Evolutionary conservation across 2,888 invertebrate species (phyloP).

Genomic region (Morpho deidamia): DNA sequence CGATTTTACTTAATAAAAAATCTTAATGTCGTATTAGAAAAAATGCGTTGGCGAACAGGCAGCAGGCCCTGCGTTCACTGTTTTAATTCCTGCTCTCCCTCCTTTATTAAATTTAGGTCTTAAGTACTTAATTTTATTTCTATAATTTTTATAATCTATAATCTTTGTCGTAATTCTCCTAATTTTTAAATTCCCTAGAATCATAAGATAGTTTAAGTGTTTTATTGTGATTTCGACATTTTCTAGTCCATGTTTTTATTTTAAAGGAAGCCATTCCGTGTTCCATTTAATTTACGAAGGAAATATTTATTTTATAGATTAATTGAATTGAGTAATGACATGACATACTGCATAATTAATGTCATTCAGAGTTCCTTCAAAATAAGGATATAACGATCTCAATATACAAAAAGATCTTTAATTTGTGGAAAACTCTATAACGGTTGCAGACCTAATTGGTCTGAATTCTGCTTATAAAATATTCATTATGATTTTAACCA

Average conservation of each 20-base stretch:
- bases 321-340: too few species aligned
- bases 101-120: slow-evolving; percentile 33
- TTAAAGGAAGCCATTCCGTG: neutral
- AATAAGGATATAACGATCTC: neutral
- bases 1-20: too few species aligned
- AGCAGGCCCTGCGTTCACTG: slow-evolving; percentile 16
- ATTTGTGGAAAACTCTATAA: too few species aligned
- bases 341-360: too few species aligned
- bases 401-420: neutral
- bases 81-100: slow-evolving; percentile 55
- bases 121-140: slow-evolving; percentile 18
- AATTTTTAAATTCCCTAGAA: slow-evolving; percentile 9
- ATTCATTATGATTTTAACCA: too few species aligned
- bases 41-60: neutral
- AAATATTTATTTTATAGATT: neutral
- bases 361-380: too few species aligned
- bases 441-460: too few species aligned
- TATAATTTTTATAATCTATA: slow-evolving; percentile 12
- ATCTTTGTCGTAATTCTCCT: slow-evolving; percentile 5
- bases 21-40: neutral
- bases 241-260: slow-evolving; percentile 16
- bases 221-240: slow-evolving; percentile 14
- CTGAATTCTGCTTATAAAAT: too few species aligned
- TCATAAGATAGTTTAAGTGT: slow-evolving; percentile 11
- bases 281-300: slow-evolving; percentile 5